These are phyloP conservation scores for Arvicanthis niloticus DNA, from an alignment of 2,113 vertebrate genomes.

Conservation along the genomic window DNA sequence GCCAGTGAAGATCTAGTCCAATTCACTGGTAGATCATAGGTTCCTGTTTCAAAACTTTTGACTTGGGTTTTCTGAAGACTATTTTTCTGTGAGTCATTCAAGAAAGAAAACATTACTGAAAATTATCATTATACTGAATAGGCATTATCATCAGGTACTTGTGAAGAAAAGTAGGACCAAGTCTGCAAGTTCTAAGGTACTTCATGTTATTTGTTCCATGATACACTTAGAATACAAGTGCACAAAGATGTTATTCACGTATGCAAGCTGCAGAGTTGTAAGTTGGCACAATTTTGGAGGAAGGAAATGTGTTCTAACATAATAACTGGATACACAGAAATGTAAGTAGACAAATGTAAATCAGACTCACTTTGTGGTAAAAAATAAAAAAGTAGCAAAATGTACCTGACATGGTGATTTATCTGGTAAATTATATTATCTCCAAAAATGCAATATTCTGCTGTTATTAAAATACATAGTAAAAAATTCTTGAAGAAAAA, in stretches of 20 bases:
- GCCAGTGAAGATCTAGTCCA: neutral
- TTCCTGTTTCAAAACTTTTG: neutral
- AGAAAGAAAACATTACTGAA: neutral
- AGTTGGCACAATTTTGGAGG: neutral
- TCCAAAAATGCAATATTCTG: neutral
- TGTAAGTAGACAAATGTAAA: neutral
- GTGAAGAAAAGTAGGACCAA: neutral
- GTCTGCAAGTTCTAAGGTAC: neutral
- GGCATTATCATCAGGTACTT: neutral
- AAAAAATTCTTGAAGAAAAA: neutral
- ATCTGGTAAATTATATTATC: neutral
- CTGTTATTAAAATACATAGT: neutral
- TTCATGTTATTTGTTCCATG: neutral
- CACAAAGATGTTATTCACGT: neutral
- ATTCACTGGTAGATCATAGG: neutral
- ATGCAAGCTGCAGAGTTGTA: neutral
- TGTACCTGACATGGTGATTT: neutral
- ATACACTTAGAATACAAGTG: neutral
- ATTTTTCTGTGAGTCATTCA: neutral
- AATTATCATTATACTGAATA: neutral
- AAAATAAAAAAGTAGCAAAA: neutral
- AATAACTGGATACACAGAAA: neutral
- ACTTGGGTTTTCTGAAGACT: neutral
- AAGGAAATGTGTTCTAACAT: neutral
- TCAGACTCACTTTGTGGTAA: neutral